Base-by-base conservation (phyloP, 2,888 invertebrate genomes). In the Mythimna albipuncta region DNA sequence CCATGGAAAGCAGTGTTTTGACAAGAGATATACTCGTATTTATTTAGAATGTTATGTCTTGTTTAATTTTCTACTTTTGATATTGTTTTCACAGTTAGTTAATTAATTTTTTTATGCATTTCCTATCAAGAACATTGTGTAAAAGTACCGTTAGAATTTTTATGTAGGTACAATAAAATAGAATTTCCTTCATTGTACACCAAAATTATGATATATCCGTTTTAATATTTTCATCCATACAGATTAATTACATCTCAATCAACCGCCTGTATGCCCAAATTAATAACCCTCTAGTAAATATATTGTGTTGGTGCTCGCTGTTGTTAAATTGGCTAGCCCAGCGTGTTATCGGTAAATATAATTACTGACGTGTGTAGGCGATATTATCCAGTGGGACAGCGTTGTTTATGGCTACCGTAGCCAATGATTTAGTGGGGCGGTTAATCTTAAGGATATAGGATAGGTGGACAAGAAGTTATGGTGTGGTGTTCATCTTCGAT, bases 321-420 rank as follows among this genome's bases (percentile, higher is more conserved):
- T 58, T 38, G 63, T 57, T 76, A 59, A 71, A 81, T 69, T 76
- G 52, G 11, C 32, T 65, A 32, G 26, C 70, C 62, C 64, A 75
- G 63, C 32, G 59, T 50, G 63, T n/a, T 58, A 57, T 61, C 64
- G 62, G 50, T 62, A 21, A 73, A 77, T 70, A 69, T 76, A 81
- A 72, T 83, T 81, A 77, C 58, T 44, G 50, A 64, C 57, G 75
- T 66, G 67, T 59, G 64, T 66, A 69, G 35, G 59, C 21, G 32
- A 38, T 19, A 65, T 21, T 64, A 64, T 67, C 62, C 69, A 61
- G 61, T 32, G 47, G 61, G 11, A 71, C 54, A 76, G 64, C 80
- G 72, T 79, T 72, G 87, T 88, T 87, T 86, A 86, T 80, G 55
- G 67, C 69, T 69, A 64, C 72, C 71, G 74, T 72, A 79, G 77